phyloP scores from a whole-genome alignment of 2,113 vertebrate genomes.

The Etheostoma cragini region DNA sequence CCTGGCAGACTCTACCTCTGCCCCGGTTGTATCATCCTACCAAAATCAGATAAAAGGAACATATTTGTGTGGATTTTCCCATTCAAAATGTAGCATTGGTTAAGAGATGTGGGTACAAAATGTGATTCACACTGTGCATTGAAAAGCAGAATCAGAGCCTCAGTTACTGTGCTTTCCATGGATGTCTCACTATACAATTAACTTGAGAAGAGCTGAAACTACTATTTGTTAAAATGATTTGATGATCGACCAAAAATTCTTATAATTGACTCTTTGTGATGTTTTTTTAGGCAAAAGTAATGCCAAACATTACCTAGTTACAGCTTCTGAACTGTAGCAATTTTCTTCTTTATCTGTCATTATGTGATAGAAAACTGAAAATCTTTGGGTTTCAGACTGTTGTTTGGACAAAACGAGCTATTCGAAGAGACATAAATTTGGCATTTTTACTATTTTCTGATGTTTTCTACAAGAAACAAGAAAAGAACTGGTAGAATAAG shows the following conservation, averaged over 20 bases:
- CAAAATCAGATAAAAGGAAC: slow-evolving; percentile 3
- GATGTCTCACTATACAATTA: neutral
- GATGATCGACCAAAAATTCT: neutral
- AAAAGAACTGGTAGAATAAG: neutral
- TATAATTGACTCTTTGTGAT: no score
- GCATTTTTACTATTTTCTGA: neutral
- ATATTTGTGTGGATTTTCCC: slow-evolving; percentile 13
- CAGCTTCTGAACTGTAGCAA: no score
- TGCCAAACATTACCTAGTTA: no score
- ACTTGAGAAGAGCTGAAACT: neutral
- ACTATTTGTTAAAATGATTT: neutral
- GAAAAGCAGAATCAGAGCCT: neutral
- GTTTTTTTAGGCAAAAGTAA: no score
- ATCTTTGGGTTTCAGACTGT: neutral
- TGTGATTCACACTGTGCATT: neutral
- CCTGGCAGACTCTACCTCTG: neutral
- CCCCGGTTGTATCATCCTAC: slow-evolving; percentile 8
- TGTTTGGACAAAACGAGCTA: neutral
- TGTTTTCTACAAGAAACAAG: neutral
- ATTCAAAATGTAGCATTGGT: neutral
- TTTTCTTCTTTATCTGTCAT: neutral
- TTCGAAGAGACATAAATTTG: neutral
- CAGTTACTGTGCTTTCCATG: neutral
- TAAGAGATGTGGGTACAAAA: neutral
- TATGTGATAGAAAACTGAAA: neutral